These are phyloP conservation scores for Buceros bicornis DNA, from an alignment of 2,797 vertebrate genomes.

Conservation along the genomic window DNA sequence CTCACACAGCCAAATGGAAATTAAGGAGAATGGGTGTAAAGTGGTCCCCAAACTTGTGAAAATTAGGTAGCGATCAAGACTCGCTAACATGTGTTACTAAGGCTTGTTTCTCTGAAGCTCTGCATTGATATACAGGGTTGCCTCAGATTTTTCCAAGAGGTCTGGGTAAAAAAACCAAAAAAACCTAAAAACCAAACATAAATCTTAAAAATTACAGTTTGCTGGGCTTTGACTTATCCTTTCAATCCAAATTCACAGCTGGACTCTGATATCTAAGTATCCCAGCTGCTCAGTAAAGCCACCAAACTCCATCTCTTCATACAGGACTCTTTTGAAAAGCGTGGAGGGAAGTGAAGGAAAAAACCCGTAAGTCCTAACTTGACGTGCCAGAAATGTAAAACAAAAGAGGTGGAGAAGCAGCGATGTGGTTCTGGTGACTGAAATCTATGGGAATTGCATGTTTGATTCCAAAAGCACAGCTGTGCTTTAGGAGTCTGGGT, in stretches of 20 bases:
- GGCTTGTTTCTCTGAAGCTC: not conserved
- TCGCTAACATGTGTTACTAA: not conserved
- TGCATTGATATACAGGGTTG: not conserved
- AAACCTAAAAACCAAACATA: not conserved
- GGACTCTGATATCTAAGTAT: constrained; percentile 15
- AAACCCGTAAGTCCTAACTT: not conserved
- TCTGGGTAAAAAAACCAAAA: not conserved
- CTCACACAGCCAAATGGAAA: not conserved
- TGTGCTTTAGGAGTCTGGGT: constrained; percentile 25
- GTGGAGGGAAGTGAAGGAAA: not conserved
- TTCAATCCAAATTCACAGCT: constrained; percentile 10
- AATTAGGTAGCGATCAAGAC: not conserved
- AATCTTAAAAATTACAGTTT: not conserved
- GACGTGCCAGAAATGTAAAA: constrained; percentile 1
- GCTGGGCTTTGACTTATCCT: not conserved
- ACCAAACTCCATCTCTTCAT: not conserved
- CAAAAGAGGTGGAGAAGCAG: not conserved
- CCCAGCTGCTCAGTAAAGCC: not conserved
- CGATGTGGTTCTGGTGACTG: not conserved
- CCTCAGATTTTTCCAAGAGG: constrained; percentile 7
- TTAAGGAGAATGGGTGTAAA: not conserved
- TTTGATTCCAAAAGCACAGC: constrained; percentile 34
- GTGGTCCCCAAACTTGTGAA: not conserved
- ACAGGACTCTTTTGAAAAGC: not conserved
- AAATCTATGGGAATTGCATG: not conserved